Percentiles rank a stretch among this genome's conserved stretches.
Conservation (phyloP, 2,797 vertebrate species). For the Simalia tracyae region DNA sequence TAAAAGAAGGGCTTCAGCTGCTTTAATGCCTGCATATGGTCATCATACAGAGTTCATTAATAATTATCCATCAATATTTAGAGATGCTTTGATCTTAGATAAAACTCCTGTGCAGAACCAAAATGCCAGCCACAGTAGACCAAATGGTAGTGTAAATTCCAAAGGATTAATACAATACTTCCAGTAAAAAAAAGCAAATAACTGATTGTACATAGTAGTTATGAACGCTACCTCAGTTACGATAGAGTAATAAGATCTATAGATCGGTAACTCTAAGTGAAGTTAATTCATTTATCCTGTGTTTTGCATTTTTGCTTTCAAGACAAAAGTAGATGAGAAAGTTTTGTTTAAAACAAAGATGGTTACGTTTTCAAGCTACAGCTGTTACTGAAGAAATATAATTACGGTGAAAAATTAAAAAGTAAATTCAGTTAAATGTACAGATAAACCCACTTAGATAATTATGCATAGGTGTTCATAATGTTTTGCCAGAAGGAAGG, state of each 20-base stretch:
- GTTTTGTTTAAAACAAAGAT: conserved; percentile 12
- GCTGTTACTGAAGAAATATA: conserved; percentile 64
- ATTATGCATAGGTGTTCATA: background rate
- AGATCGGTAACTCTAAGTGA: conserved; percentile 64
- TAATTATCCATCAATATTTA: conserved; percentile 48
- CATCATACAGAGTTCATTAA: conserved; percentile 47
- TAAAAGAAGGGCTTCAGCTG: conserved; percentile 36
- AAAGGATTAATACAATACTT: conserved; percentile 72
- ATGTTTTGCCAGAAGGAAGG: background rate
- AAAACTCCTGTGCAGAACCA: conserved; percentile 71
- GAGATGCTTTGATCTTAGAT: conserved; percentile 55
- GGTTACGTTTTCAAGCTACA: conserved; percentile 55
- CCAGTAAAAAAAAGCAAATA: conserved; percentile 59
- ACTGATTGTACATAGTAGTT: conserved; percentile 70
- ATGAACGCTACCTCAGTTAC: conserved; percentile 79
- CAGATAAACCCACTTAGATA: background rate
- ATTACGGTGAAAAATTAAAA: conserved; percentile 43
- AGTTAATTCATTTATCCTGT: conserved; percentile 59
- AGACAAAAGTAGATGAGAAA: conserved; percentile 54
- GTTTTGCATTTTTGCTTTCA: conserved; percentile 58
- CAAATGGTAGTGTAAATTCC: conserved; percentile 76
- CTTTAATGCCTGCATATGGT: conserved; percentile 25
- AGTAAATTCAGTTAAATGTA: conserved; percentile 31
- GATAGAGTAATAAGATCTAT: conserved; percentile 69
- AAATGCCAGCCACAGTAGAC: conserved; percentile 71